A percentile compares a stretch with the other conserved stretches of the same genome.
Evolutionary conservation across 2,797 vertebrate species (phyloP).

Genomic region (Lateolabrax maculatus): DNA sequence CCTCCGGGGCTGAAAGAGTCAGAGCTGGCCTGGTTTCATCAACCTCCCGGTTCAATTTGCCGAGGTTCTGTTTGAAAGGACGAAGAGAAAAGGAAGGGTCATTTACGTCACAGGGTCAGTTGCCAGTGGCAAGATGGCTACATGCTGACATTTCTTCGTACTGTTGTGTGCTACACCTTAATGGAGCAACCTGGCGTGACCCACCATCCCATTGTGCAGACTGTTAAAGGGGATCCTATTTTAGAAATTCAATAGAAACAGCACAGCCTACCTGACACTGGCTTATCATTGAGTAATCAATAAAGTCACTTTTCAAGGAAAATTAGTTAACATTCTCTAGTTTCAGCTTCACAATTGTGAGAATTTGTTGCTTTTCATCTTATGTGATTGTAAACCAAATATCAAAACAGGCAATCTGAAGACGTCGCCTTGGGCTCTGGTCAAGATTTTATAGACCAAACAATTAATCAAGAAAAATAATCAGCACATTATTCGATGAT

Average conservation of each 20-base stretch:
- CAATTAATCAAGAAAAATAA: background rate
- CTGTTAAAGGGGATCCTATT: conserved; percentile 3
- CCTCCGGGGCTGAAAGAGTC: conserved; percentile 40
- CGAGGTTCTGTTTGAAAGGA: conserved; percentile 42
- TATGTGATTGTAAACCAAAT: background rate
- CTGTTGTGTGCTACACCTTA: conserved; percentile 16
- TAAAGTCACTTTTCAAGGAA: background rate
- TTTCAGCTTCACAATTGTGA: background rate
- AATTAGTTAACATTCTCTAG: background rate
- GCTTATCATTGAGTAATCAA: background rate
- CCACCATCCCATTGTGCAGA: conserved; percentile 6
- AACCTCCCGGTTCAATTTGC: conserved; percentile 46
- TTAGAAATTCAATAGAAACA: background rate
- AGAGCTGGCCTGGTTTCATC: conserved; percentile 61
- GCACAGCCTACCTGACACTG: conserved; percentile 1
- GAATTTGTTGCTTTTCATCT: background rate
- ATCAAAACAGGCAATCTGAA: background rate
- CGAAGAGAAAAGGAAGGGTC: conserved; percentile 29
- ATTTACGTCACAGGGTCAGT: conserved; percentile 63
- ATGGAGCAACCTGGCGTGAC: conserved; percentile 32
- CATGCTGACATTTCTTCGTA: conserved; percentile 57
- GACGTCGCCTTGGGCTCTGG: background rate
- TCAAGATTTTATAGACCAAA: background rate
- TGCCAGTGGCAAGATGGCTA: conserved; percentile 35
- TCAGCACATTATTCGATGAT: background rate